phyloP scores from a whole-genome alignment of 2,797 vertebrate species.

The Discoglossus pictus region DNA sequence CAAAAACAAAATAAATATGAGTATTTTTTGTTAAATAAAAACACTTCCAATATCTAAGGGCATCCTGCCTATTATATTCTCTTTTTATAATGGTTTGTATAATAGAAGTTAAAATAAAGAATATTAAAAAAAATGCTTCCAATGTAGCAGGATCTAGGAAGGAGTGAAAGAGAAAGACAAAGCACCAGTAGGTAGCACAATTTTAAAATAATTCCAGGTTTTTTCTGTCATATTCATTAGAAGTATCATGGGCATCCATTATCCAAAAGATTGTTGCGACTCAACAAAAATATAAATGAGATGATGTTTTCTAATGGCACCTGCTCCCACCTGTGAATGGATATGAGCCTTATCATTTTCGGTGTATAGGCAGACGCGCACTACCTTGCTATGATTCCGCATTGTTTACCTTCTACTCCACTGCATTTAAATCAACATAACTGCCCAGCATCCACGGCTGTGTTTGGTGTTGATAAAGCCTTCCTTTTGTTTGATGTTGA shows the following conservation, averaged over 20 bases:
- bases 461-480: constrained; percentile 34
- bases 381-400: constrained; percentile 28
- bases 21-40: too few species aligned
- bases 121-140: too few species aligned
- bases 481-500: constrained; percentile 55
- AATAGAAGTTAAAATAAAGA: too few species aligned
- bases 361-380: not conserved
- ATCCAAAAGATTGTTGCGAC: constrained; percentile 15
- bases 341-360: not conserved
- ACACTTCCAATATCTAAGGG: too few species aligned
- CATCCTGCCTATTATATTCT: too few species aligned
- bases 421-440: constrained; percentile 33
- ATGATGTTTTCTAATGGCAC: not conserved
- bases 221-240: constrained; percentile 31
- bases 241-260: constrained; percentile 10
- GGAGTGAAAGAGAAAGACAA: too few species aligned
- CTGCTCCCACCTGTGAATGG: not conserved
- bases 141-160: too few species aligned
- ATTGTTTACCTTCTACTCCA: constrained; percentile 31
- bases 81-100: too few species aligned
- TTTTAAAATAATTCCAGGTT: constrained; percentile 7
- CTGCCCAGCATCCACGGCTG: constrained; percentile 45
- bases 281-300: constrained; percentile 2
- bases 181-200: not conserved
- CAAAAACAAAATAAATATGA: too few species aligned